Base-by-base conservation (phyloP, 2,888 invertebrate species). In the Pseudococcus viburni region DNA sequence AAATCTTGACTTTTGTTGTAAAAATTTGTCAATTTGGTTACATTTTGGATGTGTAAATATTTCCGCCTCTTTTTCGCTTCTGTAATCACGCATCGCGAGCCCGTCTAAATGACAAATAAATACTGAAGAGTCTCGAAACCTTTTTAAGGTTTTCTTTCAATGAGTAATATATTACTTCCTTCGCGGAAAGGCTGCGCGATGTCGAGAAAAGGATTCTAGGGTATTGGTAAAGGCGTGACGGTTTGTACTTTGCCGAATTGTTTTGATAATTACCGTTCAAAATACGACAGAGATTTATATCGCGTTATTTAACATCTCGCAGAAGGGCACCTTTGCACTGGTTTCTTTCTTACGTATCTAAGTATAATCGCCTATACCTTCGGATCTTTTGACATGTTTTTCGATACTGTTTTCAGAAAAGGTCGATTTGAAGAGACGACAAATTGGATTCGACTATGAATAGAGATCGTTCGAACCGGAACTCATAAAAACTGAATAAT, bases 1-100 rank as follows among this genome's bases (percentile, higher is more conserved):
- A 88, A 88, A 88, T 88, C 88, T 88, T 55, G 39, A 88, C 88
- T 88, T 87, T 77, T 86, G 73, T 77, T 85, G 85, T 73, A 22
- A 73, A 87, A 87, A 87, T 87, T 87, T 88, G 88, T 83, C 88
- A 88, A 88, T 88, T 88, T 55, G 33, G 33, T 55, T 59, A 39
- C 51, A 26, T 83, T 42, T 22, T 83, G 64, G 64, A 55, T 85
- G 22, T 59, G 85, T 85, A 85, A 85, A 85, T 85, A 85, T 85
- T 85, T 64, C 85, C 64, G 22, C 22, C 64, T 64, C 51, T 64
- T 85, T 85, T 85, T 64, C 64, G 6, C 33, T 11, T 33, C 33
- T n/a, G 12, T 85, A 51, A 59, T 64, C 59, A n/a, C 33, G 19
- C 33, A 85, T 42, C 84, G 0, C 85, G 64, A 22, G 59, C n/a